Percentiles rank a stretch among this genome's conserved stretches.
Evolutionary conservation across 2,113 vertebrate genomes (phyloP).

Genomic region (Emydocephalus ijimae): DNA sequence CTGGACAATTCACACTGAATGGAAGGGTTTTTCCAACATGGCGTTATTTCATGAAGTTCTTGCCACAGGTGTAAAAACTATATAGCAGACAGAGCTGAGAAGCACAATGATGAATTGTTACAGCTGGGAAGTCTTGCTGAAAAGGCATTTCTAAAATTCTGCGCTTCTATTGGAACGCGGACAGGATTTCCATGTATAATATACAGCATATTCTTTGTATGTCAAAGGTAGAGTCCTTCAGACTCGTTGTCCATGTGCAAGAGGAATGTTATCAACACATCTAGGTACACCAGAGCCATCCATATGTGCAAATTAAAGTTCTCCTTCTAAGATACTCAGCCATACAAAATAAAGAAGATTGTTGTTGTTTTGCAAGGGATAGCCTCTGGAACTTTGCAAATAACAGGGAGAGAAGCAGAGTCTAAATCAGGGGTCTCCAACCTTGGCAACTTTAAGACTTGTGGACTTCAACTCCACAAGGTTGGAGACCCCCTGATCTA

Average conservation of each 20-base stretch:
- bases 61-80: not conserved
- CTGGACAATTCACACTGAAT: not conserved
- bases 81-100: no score
- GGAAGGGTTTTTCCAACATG: not conserved
- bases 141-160: not conserved
- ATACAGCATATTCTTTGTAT: not conserved
- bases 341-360: not conserved
- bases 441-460: no score
- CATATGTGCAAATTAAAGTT: not conserved
- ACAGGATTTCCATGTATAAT: not conserved
- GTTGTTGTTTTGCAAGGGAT: not conserved
- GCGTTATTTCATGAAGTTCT: not conserved
- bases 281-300: not conserved
- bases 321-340: not conserved
- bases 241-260: not conserved
- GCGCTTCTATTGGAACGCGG: not conserved
- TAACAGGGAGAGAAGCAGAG: not conserved
- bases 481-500: not conserved
- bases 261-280: not conserved
- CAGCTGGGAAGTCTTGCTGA: not conserved
- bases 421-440: no score
- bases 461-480: no score
- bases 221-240: not conserved
- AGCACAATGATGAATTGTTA: not conserved
- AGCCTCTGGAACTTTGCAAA: not conserved